phyloP scores from a whole-genome alignment of 2,797 vertebrate genomes.

The Sardinella longiceps region DNA sequence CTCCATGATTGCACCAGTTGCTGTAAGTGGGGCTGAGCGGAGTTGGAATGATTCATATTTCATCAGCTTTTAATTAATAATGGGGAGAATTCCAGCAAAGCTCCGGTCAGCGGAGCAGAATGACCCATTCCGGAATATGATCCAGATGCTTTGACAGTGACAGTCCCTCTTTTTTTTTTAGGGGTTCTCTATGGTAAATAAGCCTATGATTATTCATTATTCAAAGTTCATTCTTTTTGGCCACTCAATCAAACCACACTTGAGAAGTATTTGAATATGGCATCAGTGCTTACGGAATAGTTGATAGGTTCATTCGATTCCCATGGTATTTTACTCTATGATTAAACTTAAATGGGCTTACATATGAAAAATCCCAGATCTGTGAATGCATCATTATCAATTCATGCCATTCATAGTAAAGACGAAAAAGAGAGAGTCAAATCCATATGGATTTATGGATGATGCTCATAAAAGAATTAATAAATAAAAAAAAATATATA shows the following conservation, averaged over 20 bases:
- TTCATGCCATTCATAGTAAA: background rate
- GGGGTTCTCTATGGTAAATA: background rate
- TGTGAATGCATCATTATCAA: background rate
- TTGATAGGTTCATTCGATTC: background rate
- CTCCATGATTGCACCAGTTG: too few species aligned
- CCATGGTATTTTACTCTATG: background rate
- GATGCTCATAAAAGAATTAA: background rate
- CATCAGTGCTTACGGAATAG: background rate
- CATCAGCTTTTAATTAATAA: background rate
- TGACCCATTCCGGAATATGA: background rate
- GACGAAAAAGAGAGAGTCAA: background rate
- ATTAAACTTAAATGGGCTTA: conserved; percentile 21
- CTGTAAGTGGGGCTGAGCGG: background rate
- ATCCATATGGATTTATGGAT: background rate
- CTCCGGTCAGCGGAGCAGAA: background rate
- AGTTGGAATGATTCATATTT: background rate
- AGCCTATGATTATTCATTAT: conserved; percentile 17
- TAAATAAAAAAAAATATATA: background rate
- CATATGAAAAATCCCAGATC: background rate
- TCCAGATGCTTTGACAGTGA: background rate
- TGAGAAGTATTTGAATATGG: background rate
- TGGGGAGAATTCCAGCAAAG: background rate
- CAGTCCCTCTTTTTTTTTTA: background rate
- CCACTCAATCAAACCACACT: background rate
- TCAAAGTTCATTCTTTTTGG: conserved; percentile 2